phyloP scores from a whole-genome alignment of 2,113 vertebrate genomes.

The Clarias macrocephalus region DNA sequence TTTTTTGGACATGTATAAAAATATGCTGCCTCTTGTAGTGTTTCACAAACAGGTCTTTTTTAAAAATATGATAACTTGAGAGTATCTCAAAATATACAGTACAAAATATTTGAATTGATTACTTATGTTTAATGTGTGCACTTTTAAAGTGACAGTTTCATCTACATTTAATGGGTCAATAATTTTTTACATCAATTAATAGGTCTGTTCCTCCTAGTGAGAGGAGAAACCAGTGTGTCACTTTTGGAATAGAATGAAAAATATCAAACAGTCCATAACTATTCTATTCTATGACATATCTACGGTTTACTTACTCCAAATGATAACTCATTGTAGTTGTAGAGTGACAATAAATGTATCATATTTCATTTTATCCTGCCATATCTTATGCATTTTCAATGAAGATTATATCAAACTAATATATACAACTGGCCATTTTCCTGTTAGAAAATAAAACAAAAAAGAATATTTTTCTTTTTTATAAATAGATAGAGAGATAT shows the following conservation, averaged over 20 bases:
- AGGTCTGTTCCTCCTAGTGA: background rate
- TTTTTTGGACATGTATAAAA: background rate
- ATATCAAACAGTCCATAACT: background rate
- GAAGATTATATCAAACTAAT: background rate
- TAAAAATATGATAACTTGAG: too few species aligned
- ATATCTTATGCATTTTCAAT: background rate
- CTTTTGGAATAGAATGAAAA: background rate
- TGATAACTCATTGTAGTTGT: background rate
- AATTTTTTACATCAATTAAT: background rate
- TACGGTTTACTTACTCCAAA: too few species aligned
- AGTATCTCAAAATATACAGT: too few species aligned
- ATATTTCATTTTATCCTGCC: background rate
- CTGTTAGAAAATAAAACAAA: background rate
- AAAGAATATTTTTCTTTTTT: background rate
- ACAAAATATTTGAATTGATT: too few species aligned
- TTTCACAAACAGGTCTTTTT: too few species aligned
- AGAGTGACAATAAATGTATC: background rate
- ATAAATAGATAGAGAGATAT: background rate
- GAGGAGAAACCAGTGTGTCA: background rate
- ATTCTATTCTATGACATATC: background rate
- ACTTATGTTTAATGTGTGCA: too few species aligned
- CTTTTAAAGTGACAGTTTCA: too few species aligned
- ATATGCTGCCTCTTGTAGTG: too few species aligned
- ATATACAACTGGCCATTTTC: background rate
- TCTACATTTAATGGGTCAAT: too few species aligned